Evolutionary conservation across 2,888 invertebrate species (phyloP).

Genomic region (Pachliopta kotzebuea): DNA sequence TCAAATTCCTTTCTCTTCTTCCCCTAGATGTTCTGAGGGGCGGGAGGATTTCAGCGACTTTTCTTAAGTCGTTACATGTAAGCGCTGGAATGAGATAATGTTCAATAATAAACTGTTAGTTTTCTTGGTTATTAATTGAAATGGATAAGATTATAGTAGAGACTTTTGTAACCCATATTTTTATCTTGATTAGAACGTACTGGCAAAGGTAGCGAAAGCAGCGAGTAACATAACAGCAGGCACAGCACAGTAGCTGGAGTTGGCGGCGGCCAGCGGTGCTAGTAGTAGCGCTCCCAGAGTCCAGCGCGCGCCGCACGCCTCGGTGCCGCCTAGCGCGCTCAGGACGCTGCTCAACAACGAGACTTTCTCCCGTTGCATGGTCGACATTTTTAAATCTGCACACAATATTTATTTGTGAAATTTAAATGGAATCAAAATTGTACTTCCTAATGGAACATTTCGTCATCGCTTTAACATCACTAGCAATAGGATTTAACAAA

Average conservation of each 20-base stretch:
- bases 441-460: too few relatives aligned
- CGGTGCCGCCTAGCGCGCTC: slow-evolving; percentile 48
- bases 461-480: too few relatives aligned
- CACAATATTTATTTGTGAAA: not conserved
- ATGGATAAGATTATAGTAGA: too few relatives aligned
- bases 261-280: slow-evolving; percentile 80
- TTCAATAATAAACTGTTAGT: not conserved
- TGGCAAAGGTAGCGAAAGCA: slow-evolving; percentile 73
- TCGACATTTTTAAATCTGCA: slow-evolving; percentile 43
- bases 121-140: not conserved
- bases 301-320: slow-evolving; percentile 77
- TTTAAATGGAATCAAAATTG: too few relatives aligned
- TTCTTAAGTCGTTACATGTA: slow-evolving; percentile 65
- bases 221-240: slow-evolving; percentile 77
- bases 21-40: slow-evolving; percentile 62
- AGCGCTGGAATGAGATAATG: slow-evolving; percentile 58
- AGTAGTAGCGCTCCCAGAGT: slow-evolving; percentile 80
- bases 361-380: slow-evolving; percentile 43
- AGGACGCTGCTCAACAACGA: slow-evolving; percentile 56
- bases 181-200: slow-evolving; percentile 50
- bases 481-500: too few relatives aligned
- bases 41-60: slow-evolving; percentile 62
- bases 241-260: slow-evolving; percentile 80
- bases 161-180: not conserved
- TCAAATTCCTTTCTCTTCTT: slow-evolving; percentile 67